These are phyloP conservation scores for Archivesica marissinica DNA, from an alignment of 1,140 invertebrate species.

Conservation along the genomic window DNA sequence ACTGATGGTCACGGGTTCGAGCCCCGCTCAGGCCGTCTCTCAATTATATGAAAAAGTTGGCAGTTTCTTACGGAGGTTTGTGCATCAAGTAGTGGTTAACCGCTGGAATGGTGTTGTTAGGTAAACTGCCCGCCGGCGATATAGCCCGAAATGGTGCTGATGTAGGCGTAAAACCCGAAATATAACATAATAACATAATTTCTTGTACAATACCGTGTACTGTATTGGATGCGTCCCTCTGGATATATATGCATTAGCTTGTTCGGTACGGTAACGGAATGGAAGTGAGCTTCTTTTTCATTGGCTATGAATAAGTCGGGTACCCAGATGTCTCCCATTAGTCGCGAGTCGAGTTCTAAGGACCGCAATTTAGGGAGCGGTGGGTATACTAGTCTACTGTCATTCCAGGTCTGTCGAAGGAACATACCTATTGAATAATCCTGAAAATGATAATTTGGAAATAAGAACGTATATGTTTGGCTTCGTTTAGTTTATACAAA, in stretches of 20 bases:
- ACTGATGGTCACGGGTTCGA: no score
- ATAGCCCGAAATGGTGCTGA: no score
- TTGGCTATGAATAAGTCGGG: conserved; percentile 86
- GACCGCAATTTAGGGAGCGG: conserved; percentile 57
- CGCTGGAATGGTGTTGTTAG: no score
- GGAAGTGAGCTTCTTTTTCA: conserved; percentile 86
- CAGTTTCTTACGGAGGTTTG: no score
- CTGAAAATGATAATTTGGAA: no score
- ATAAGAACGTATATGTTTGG: no score
- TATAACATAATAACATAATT: not conserved
- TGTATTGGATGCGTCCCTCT: conserved; percentile 88
- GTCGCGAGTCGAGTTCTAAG: conserved; percentile 87
- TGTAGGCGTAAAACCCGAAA: no score
- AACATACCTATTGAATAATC: conserved; percentile 75
- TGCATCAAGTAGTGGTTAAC: no score
- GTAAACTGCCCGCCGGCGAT: no score
- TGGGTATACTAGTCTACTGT: conserved; percentile 69
- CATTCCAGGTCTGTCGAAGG: conserved; percentile 75
- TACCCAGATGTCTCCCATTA: conserved; percentile 88
- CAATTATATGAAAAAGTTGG: no score
- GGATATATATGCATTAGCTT: conserved; percentile 88
- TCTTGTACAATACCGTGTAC: conserved; percentile 67
- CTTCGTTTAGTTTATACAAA: no score
- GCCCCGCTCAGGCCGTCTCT: no score
- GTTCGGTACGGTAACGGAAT: conserved; percentile 86